Conservation (phyloP, 2,888 invertebrate species). For the Nephrotoma flavescens region DNA sequence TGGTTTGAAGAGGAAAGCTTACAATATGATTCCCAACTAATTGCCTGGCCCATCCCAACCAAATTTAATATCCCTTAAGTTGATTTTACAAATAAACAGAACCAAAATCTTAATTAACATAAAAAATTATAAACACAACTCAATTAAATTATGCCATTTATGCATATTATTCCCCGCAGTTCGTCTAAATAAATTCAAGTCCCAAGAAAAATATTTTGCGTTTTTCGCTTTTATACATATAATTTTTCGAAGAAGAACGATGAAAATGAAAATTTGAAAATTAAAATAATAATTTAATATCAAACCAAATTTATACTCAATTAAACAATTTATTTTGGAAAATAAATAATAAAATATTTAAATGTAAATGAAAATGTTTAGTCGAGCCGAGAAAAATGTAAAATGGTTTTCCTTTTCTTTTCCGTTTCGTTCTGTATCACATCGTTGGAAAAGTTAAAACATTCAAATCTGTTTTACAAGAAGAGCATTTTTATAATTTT, state of each 20-base stretch:
- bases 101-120: background rate
- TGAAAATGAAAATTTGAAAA: background rate
- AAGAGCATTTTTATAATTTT: background rate
- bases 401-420: background rate
- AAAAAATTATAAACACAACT: background rate
- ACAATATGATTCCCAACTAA: too few relatives aligned
- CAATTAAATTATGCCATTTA: background rate
- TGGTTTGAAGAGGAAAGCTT: too few relatives aligned
- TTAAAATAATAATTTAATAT: background rate
- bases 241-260: background rate
- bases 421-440: background rate
- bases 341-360: background rate
- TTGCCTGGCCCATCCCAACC: too few relatives aligned
- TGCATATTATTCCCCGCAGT: background rate
- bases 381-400: background rate
- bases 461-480: background rate
- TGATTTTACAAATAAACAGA: background rate
- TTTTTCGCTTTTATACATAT: background rate
- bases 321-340: background rate
- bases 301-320: background rate
- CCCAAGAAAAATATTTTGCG: background rate
- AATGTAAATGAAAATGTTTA: background rate
- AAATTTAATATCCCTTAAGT: background rate
- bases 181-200: background rate
- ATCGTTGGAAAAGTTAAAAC: background rate